phyloP scores from a whole-genome alignment of 2,888 invertebrate species.

The Spilosoma lubricipeda region DNA sequence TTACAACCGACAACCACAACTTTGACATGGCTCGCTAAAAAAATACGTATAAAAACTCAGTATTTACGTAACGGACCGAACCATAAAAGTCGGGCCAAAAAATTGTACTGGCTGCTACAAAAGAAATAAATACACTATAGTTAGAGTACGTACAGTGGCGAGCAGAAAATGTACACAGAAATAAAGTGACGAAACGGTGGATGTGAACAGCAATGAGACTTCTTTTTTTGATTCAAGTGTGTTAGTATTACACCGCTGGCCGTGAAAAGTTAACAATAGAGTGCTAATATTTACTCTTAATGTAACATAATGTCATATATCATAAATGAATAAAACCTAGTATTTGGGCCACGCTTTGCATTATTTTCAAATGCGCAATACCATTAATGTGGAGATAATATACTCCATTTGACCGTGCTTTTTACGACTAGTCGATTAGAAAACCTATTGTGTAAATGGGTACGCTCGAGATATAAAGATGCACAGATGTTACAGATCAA shows the following conservation, averaged over 20 bases:
- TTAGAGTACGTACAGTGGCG: conserved; percentile 20
- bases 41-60: conserved; percentile 25
- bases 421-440: too few species aligned
- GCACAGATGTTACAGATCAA: too few species aligned
- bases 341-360: too few species aligned
- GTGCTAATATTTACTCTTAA: too few species aligned
- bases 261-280: conserved; percentile 4
- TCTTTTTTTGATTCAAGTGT: conserved; percentile 32
- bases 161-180: conserved; percentile 49
- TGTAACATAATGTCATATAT: too few species aligned
- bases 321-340: too few species aligned
- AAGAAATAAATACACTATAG: conserved; percentile 42
- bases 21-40: conserved; percentile 43
- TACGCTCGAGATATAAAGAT: too few species aligned
- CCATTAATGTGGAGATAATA: too few species aligned
- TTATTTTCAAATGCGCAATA: too few species aligned
- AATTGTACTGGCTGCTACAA: conserved; percentile 43
- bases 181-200: conserved; percentile 47
- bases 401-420: too few species aligned
- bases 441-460: too few species aligned
- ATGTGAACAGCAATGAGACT: conserved; percentile 27
- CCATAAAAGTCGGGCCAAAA: conserved; percentile 49
- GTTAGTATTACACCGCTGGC: conserved; percentile 27
- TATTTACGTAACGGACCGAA: conserved; percentile 46
- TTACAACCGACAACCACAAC: conserved; percentile 41